phyloP scores from a whole-genome alignment of 2,888 invertebrate genomes.

The Rhagonycha lutea region DNA sequence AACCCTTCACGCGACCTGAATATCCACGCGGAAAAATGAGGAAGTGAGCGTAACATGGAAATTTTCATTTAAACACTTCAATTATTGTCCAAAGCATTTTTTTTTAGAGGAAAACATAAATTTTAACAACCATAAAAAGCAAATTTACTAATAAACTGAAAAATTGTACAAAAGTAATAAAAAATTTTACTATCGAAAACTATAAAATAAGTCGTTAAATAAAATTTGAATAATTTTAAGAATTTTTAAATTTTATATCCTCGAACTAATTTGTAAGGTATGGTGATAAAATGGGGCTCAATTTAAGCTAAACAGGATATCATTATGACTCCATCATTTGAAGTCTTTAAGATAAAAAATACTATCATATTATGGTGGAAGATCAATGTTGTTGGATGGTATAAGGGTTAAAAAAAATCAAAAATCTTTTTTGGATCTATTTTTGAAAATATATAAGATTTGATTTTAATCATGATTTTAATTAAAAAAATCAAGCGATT shows the following conservation, averaged over 20 bases:
- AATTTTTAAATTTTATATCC: not conserved
- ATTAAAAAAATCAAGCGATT: no score
- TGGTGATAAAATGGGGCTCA: not conserved
- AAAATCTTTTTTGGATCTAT: no score
- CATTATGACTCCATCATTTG: no score
- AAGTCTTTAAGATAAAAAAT: no score
- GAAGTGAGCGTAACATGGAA: not conserved
- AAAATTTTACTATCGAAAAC: not conserved
- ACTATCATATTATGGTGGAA: no score
- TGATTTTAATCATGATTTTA: no score
- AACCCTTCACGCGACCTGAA: conserved; percentile 6
- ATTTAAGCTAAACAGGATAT: no score
- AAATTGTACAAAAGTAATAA: not conserved
- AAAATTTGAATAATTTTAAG: not conserved
- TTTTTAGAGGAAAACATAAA: not conserved
- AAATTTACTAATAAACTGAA: not conserved
- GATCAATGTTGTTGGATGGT: no score
- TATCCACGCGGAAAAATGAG: not conserved
- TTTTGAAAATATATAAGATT: no score
- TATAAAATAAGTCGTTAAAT: not conserved
- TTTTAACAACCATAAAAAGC: not conserved
- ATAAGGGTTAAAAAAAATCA: no score
- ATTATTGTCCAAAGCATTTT: not conserved
- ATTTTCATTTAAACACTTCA: not conserved
- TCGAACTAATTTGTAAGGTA: not conserved